Base-by-base conservation (phyloP, 2,113 vertebrate species). In the Rynchops niger region DNA sequence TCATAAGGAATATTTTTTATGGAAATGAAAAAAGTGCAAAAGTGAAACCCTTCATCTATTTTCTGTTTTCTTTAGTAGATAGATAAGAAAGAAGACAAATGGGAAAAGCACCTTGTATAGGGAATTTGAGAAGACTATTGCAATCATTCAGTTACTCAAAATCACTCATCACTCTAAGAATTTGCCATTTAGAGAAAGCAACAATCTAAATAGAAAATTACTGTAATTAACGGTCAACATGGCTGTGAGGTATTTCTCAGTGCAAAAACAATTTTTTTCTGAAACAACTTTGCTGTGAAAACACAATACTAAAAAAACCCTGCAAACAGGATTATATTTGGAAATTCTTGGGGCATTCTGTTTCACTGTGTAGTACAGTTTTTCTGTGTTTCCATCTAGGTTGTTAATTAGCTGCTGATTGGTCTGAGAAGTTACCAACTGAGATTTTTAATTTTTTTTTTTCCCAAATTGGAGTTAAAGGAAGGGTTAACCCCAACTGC, bases 131-230 rank as follows among this genome's bases (percentile, higher is more conserved):
- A 66, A 82, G 16, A 80, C 34, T 91, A 21, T 74, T 79, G 43
- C 3, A 2, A 79, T 55, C 52, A 29, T 7, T 90, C n/a, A 71
- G 62, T 88, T 72, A 47, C 20, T 55, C 42, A 76, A 27, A 93
- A 74, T 71, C 47, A 47, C 42, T 89, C 9, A 2, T 92, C 76
- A 49, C 47, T 86, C 62, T 62, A 90, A 74, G 52, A 84, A 86
- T 90, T 86, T 96, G 29, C 29, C n/a, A 55, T 88, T 89, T 94
- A 96, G 50, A 52, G 63, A 59, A 82, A 66, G 5, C 40, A 79
- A 82, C 52, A 86, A 23, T 79, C 77, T 76, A 56, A 95, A 42
- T 59, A 88, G 90, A 86, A 93, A 96, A 93, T 90, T 80, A 63
- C 77, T 63, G 50, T 88, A 85, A 92, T 81, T 95, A 94, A 94